Base-by-base conservation (phyloP, 2,888 invertebrate genomes). In the Sylvicola fuscatus region DNA sequence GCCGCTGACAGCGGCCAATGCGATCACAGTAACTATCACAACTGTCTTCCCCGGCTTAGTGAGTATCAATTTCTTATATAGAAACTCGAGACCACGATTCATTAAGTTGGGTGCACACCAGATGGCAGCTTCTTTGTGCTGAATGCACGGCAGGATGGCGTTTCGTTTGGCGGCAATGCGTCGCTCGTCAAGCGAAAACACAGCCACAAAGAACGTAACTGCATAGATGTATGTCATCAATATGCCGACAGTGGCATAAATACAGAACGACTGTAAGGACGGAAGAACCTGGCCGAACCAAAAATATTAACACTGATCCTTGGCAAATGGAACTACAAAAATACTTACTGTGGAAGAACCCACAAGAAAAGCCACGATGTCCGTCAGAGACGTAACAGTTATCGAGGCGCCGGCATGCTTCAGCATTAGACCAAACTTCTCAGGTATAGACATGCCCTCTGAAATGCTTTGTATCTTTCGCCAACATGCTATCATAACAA, bases 371-470 rank as follows among this genome's bases (percentile, higher is more conserved):
- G 83, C 83, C 17, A 78, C 68, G 34, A 82, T 72, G 52, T 84
- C 83, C 2, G 83, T 84, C 42, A 83, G 63, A 1, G 83, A 81
- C 4, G 84, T 84, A 14, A 84, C 74, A 2, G 77, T 79, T 42
- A 86, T 82, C 1, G 83, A 82, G 1, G 81, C 77, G 2, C 84
- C 84, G 4, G 82, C 82, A 50, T 82, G 80, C 51, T 75, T 70
- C 36, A 83, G 51, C 65, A 77, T 72, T 29, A 70, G 51, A 1
- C 72, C 82, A 36, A 82, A 62, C 54, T 67, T 67, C 45, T 73
- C 65, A n/a, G 68, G 64, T 21, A 77, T 48, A 42, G 68, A 62
- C 44, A 65, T 61, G 37, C 60, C 55, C 33, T 58, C 54, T 41
- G 10, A 6, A 7, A 27, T 30, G 29, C 60, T 54, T 8, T 68